Evolutionary conservation across 1,140 invertebrate species (phyloP).

Genomic region (Penaeus japonicus): DNA sequence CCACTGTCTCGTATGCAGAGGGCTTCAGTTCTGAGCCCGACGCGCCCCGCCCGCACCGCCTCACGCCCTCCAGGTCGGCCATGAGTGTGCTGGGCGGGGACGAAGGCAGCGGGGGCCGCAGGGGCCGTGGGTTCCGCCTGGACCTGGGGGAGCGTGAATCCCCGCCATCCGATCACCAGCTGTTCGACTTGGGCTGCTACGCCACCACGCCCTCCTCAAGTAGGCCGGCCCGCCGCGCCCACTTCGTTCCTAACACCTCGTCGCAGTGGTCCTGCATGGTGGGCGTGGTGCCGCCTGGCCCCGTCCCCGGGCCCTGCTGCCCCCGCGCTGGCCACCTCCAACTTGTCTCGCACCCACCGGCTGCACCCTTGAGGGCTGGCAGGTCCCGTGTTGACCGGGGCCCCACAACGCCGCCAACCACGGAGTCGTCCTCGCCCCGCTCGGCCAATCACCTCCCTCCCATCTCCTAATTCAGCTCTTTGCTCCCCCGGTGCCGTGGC

Average conservation of each 20-base stretch:
- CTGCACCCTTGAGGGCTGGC: constrained; percentile 11
- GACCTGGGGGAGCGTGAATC: constrained; percentile 80
- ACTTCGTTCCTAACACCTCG: constrained; percentile 50
- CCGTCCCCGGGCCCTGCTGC: constrained; percentile 42
- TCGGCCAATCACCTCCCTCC: neutral
- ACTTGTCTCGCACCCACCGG: constrained; percentile 6
- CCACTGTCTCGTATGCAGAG: constrained; percentile 47
- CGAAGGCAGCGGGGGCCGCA: constrained; percentile 37
- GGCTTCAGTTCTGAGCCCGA: constrained; percentile 69
- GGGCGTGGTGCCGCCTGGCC: constrained; percentile 39
- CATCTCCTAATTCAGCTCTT: neutral
- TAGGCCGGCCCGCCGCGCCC: constrained; percentile 59
- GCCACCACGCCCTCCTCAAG: constrained; percentile 90
- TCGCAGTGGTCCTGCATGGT: constrained; percentile 52
- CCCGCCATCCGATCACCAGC: constrained; percentile 88
- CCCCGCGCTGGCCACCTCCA: constrained; percentile 39
- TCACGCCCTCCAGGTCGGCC: constrained; percentile 65
- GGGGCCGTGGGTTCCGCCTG: constrained; percentile 66
- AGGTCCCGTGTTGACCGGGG: constrained; percentile 21
- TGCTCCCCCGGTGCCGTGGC: neutral
- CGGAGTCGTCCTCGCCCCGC: constrained; percentile 15
- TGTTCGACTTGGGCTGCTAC: constrained; percentile 94
- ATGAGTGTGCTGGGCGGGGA: constrained; percentile 54
- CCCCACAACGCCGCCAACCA: constrained; percentile 17
- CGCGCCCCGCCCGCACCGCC: constrained; percentile 59